Evolutionary conservation across 1,140 invertebrate species (phyloP), one percentile per base, ranked within the genome.

Genomic region (Linepithema humile): DNA sequence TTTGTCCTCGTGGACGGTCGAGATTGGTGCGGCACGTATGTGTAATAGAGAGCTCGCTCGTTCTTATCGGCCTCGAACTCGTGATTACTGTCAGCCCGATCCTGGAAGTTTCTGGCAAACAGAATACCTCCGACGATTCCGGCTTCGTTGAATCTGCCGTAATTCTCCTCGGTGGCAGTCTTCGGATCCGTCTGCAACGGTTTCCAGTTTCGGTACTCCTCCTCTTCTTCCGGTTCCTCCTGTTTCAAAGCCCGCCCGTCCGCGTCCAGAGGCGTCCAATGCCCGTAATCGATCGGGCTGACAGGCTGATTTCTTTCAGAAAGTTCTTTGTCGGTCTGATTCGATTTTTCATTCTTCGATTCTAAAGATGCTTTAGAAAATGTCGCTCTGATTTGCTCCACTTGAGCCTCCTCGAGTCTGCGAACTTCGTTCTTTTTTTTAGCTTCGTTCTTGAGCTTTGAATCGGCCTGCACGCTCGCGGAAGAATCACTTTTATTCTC

Each of bases 1-100:
- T 94, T 94, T 0, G 94, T 94, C 1, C 93, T 89, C 12, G 89
- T 89, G 0, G 86, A 69, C 3, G 88, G 88, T 40, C 83, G 74
- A 1, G 91, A 72, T 26, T 93, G 90, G 73, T 93, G 91, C 0
- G 93, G 90, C 17, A 93, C 72, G 20, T 92, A 89, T 0, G 89
- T 53, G 48, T 91, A 91, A 17, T 74, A 82, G 2, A 85, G 6
- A 0, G 64, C 29, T 0, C 32, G 64, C 0, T 86, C 82, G 12
- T 48, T 43, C 17, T 55, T 72, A 0, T 67, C 84, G 1, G 82
- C 62, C 1, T 38, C 15, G 5, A 84, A 10, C 1, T 87, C 84
- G 7, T 90, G 29, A 0, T 82, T 91, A 50, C 87, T 89, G 23
- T 91, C 82, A 0, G 67, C 50, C 9, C 92, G 57, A 29, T 91